These are phyloP conservation scores for Microplitis mediator DNA, from an alignment of 1,140 invertebrate species.

Conservation along the genomic window DNA sequence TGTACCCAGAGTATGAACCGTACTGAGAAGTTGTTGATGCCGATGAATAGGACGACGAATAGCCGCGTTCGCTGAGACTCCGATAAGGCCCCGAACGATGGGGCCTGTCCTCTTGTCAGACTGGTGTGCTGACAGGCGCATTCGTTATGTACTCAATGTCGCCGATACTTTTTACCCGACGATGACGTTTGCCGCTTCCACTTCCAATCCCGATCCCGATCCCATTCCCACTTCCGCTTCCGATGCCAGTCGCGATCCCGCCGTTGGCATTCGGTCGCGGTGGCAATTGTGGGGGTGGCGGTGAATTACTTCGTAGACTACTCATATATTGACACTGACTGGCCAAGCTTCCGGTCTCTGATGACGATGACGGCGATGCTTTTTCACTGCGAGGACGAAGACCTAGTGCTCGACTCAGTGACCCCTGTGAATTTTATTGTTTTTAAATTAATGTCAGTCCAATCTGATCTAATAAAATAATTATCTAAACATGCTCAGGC, in stretches of 20 bases:
- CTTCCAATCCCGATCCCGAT: too few relatives aligned
- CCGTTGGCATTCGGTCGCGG: constrained; percentile 49
- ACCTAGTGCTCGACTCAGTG: constrained; percentile 76
- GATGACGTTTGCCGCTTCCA: constrained; percentile 62
- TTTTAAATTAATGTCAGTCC: too few relatives aligned
- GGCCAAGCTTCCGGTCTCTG: constrained; percentile 64
- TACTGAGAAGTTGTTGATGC: constrained; percentile 40
- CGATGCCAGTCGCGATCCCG: constrained; percentile 3
- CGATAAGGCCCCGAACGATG: constrained; percentile 57
- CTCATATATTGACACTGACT: constrained; percentile 63
- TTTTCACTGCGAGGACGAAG: constrained; percentile 68
- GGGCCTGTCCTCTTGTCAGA: constrained; percentile 60
- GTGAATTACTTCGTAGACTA: constrained; percentile 54
- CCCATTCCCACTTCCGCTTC: too few relatives aligned
- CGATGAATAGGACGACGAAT: constrained; percentile 52
- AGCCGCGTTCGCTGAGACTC: constrained; percentile 57
- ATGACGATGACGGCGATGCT: constrained; percentile 65
- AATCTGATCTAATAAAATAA: too few relatives aligned
- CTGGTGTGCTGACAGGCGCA: constrained; percentile 56
- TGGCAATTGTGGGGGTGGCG: constrained; percentile 54
- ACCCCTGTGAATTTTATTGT: constrained; percentile 67
- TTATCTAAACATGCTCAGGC: too few relatives aligned
- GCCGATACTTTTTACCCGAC: constrained; percentile 74
- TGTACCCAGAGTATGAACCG: constrained; percentile 55
- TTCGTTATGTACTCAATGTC: constrained; percentile 70